phyloP scores from a whole-genome alignment of 2,888 invertebrate genomes.

The Selenia dentaria region DNA sequence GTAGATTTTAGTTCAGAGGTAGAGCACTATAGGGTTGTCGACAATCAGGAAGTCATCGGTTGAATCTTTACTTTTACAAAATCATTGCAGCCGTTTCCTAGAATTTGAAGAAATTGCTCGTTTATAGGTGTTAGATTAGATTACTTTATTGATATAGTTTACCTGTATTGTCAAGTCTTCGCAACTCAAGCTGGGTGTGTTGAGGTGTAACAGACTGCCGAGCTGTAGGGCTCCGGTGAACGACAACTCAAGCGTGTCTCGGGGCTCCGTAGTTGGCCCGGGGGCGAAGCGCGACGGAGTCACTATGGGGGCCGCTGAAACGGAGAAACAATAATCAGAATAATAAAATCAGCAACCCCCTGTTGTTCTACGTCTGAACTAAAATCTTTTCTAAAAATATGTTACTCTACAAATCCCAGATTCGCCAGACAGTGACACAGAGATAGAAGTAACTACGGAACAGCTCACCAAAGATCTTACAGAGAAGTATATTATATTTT shows the following conservation, averaged over 20 bases:
- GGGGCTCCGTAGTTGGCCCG: constrained; percentile 50
- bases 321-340: background rate
- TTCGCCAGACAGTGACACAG: constrained; percentile 65
- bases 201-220: constrained; percentile 62
- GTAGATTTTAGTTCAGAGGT: too few species aligned
- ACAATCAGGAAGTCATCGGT: too few species aligned
- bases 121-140: too few species aligned
- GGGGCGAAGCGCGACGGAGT: constrained; percentile 60
- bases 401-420: constrained; percentile 61
- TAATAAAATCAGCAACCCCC: too few species aligned
- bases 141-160: background rate
- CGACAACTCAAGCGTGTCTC: constrained; percentile 59
- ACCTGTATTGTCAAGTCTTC: constrained; percentile 75
- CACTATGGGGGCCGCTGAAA: constrained; percentile 62
- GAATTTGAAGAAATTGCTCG: too few species aligned
- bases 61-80: too few species aligned
- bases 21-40: too few species aligned
- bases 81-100: too few species aligned
- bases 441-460: constrained; percentile 54
- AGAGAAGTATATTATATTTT: too few species aligned
- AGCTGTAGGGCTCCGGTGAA: constrained; percentile 72
- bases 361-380: too few species aligned
- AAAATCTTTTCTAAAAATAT: too few species aligned
- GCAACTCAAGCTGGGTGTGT: constrained; percentile 69
- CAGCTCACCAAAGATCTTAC: constrained; percentile 60